These are phyloP conservation scores for Labia minor DNA, from an alignment of 2,888 invertebrate genomes.

Conservation along the genomic window DNA sequence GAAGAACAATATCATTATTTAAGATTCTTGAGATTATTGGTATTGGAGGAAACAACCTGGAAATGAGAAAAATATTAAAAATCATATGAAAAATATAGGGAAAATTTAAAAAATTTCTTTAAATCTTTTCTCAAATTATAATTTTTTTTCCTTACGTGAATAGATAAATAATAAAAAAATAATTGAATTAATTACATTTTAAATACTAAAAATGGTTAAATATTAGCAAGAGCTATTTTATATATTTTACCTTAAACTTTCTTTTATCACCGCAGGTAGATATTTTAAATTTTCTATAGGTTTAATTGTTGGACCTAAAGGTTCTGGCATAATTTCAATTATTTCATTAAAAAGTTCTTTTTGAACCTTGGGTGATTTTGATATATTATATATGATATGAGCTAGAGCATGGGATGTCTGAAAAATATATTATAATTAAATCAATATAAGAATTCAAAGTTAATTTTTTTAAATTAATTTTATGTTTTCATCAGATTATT, in stretches of 20 bases:
- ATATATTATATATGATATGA: slow-evolving; percentile 55
- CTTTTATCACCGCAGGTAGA: slow-evolving; percentile 53
- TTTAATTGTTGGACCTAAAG: slow-evolving; percentile 32
- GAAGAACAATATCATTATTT: slow-evolving; percentile 47
- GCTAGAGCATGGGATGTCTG: slow-evolving; percentile 50
- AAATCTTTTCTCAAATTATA: too few species aligned
- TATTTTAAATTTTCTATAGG: slow-evolving; percentile 39
- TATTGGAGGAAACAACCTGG: slow-evolving; percentile 51
- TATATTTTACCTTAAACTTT: slow-evolving; percentile 50
- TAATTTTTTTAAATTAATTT: not conserved
- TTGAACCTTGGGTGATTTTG: slow-evolving; percentile 53
- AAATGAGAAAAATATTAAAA: slow-evolving; percentile 26
- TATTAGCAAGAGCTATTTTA: too few species aligned
- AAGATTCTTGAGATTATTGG: slow-evolving; percentile 50
- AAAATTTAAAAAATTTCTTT: too few species aligned
- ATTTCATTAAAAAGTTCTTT: slow-evolving; percentile 52
- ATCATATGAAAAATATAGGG: too few species aligned
- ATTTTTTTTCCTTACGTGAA: too few species aligned
- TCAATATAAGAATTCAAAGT: not conserved
- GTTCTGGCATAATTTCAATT: slow-evolving; percentile 32
- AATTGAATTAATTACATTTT: too few species aligned
- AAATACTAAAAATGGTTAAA: too few species aligned
- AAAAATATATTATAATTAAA: slow-evolving; percentile 26
- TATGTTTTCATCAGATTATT: too few species aligned
- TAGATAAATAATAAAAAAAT: too few species aligned